Conservation (phyloP, 2,113 vertebrate species). For the Numenius arquata region DNA sequence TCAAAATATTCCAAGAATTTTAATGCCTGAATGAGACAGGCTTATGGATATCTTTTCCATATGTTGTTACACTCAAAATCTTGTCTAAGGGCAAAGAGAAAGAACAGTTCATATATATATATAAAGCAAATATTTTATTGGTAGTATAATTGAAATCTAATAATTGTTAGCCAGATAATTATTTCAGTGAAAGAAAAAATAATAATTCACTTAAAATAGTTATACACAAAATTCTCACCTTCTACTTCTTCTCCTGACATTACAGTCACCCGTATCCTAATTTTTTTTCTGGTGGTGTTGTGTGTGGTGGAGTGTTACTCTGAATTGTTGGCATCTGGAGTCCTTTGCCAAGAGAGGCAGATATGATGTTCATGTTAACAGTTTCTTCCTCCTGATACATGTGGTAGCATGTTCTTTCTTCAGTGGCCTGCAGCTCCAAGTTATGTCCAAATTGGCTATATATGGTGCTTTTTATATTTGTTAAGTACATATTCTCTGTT, state of each 20-base stretch:
- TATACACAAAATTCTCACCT: background rate
- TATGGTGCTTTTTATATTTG: background rate
- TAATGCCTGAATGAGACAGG: background rate
- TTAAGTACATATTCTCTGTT: background rate
- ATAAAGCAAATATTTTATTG: background rate
- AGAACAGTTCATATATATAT: background rate
- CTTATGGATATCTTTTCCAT: background rate
- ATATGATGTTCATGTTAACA: background rate
- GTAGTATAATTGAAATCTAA: background rate
- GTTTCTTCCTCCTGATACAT: background rate
- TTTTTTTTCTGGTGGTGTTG: fast-evolving
- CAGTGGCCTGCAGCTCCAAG: background rate
- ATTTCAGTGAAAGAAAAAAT: background rate
- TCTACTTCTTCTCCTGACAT: background rate
- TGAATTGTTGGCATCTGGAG: background rate
- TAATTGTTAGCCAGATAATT: background rate
- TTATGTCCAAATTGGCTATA: background rate
- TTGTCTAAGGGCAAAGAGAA: background rate
- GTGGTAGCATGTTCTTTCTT: background rate
- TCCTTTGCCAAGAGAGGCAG: background rate
- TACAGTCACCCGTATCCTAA: background rate
- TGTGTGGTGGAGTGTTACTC: background rate
- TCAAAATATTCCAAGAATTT: background rate
- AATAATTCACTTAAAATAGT: background rate
- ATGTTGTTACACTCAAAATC: background rate